Percentiles rank a stretch among this genome's conserved stretches.
Evolutionary conservation across 2,888 invertebrate species (phyloP).

Genomic region (Drosophila mimica): DNA sequence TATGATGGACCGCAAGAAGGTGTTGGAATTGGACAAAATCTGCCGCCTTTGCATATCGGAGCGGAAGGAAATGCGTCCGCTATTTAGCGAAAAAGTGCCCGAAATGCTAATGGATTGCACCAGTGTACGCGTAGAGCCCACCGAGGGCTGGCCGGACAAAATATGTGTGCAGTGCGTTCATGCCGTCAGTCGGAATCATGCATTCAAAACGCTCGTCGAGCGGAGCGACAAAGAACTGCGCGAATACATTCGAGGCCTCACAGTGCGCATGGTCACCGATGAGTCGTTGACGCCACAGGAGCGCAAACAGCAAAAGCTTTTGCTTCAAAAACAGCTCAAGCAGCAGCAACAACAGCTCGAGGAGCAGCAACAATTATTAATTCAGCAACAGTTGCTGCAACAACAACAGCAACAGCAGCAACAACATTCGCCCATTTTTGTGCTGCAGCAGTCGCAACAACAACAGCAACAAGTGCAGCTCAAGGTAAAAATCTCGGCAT

Average conservation of each 20-base stretch:
- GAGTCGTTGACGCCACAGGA: conserved; percentile 65
- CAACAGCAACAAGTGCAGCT: conserved; percentile 20
- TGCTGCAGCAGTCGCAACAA: conserved; percentile 52
- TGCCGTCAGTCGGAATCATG: conserved; percentile 88
- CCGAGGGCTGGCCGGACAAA: conserved; percentile 87
- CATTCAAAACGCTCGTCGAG: conserved; percentile 88
- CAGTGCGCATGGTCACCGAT: conserved; percentile 83
- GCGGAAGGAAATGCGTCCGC: conserved; percentile 88
- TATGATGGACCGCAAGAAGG: conserved; percentile 84
- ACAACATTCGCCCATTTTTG: conserved; percentile 36
- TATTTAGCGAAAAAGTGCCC: conserved; percentile 88
- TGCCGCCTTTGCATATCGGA: conserved; percentile 88
- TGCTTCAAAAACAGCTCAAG: conserved; percentile 56
- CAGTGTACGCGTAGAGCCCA: conserved; percentile 87
- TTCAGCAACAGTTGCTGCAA: conserved; percentile 62
- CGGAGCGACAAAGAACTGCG: conserved; percentile 87
- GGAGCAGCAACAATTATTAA: conserved; percentile 59
- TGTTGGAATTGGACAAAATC: conserved; percentile 87
- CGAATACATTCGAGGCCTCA: conserved; percentile 85
- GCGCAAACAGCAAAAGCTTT: conserved; percentile 59
- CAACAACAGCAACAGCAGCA: conserved; percentile 51
- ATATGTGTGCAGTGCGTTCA: conserved; percentile 88
- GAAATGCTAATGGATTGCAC: conserved; percentile 89
- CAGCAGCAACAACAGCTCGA: conserved; percentile 62
- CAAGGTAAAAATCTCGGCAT: conserved; percentile 14